Evolutionary conservation across 1,140 invertebrate species (phyloP).

Genomic region (Daktulosphaira vitifoliae): DNA sequence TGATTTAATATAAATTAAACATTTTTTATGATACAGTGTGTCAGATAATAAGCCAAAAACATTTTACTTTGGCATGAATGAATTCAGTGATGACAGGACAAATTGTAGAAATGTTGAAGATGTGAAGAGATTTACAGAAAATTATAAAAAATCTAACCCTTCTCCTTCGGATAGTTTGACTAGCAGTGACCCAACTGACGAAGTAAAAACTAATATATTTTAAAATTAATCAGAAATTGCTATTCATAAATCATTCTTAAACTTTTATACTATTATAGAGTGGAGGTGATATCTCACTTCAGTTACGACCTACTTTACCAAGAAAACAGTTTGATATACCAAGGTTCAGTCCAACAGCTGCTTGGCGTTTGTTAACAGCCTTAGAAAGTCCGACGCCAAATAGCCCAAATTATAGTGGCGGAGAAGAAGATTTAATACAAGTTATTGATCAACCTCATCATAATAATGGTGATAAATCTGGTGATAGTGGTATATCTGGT

Average conservation of each 20-base stretch:
- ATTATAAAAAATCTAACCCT: constrained; percentile 36
- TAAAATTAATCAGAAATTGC: not conserved
- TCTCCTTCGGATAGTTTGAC: constrained; percentile 36
- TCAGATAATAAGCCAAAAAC: constrained; percentile 48
- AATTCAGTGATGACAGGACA: constrained; percentile 39
- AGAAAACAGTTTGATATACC: constrained; percentile 65
- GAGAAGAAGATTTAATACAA: constrained; percentile 39
- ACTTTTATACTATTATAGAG: too few species aligned
- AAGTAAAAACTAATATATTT: constrained; percentile 23
- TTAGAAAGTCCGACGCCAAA: constrained; percentile 38
- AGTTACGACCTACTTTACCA: constrained; percentile 64
- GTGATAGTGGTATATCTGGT: constrained; percentile 70
- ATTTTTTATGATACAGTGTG: constrained; percentile 32
- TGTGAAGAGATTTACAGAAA: constrained; percentile 44
- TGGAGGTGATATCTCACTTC: constrained; percentile 50
- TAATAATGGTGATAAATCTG: constrained; percentile 54
- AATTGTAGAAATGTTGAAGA: constrained; percentile 34
- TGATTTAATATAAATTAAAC: too few species aligned
- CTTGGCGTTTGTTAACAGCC: constrained; percentile 63
- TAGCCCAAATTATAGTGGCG: constrained; percentile 29
- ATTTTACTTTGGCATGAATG: constrained; percentile 67
- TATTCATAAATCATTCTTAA: too few species aligned
- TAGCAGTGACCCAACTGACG: constrained; percentile 36
- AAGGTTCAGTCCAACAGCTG: constrained; percentile 69
- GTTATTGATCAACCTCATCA: constrained; percentile 35